Evolutionary conservation across 2,113 vertebrate species (phyloP), one percentile per base, ranked within the genome.

Genomic region (Miniopterus natalensis): DNA sequence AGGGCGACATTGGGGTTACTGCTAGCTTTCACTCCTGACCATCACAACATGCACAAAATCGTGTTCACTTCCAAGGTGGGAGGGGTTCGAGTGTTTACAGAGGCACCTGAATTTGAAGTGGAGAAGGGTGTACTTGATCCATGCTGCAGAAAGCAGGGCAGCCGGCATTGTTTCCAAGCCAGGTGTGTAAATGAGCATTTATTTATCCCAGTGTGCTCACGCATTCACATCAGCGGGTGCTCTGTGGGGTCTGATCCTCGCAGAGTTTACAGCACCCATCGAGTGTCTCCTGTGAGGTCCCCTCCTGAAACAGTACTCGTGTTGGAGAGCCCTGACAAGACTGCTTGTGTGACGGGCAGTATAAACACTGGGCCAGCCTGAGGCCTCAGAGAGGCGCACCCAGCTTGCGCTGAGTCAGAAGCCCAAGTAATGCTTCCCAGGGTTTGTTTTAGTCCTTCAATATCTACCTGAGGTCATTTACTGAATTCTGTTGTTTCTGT

Each of bases 381-480:
- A 42, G 29, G 77, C 40, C 40, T 53, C 31, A 3, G 42, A 45
- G 36, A 87, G 80, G 40, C 10, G 31, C 5, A 0, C 42, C 0
- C 0, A 27, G 78, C 74, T 70, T 6, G 0, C 23, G 49, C 31
- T 29, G 31, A 68, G 42, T 65, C 63, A 36, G 42, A 73, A n/a
- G 36, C 65, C 45, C 27, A 1, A 53, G 57, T 5, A 17, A 1
- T 2, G 0, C 74, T 10, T 78, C 20, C 20, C 25, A 0, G 70
- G 51, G 47, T 93, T 70, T 36, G 71, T 36, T 65, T 88, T 8
- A 20, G 70, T 40, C 0, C 90, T 90, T 63, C 57, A 14, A 88
- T 66, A 42, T 73, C 17, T 20, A 12, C 73, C 47, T 1, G 85
- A 31, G 65, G n/a, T 66, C 66, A 17, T 27, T 45, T 59, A 6